Base-by-base conservation (phyloP, 2,888 invertebrate genomes). In the Sarcophaga variegata region DNA sequence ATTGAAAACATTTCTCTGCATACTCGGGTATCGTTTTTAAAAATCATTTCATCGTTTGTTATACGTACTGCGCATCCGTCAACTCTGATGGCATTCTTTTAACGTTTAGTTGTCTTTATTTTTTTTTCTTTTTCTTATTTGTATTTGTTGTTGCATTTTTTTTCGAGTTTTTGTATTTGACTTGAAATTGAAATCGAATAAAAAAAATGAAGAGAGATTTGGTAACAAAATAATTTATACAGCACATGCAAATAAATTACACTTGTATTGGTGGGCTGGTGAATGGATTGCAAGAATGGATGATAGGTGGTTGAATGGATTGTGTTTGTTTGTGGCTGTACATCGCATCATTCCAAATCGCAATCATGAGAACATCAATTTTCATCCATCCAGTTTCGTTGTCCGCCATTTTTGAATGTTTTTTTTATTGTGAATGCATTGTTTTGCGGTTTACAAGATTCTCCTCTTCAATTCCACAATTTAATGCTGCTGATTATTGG, bases 201-300 rank as follows among this genome's bases (percentile, higher is more conserved):
- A 93, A 37, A 37, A 37, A 37, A 37, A 10, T 93, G 92, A 92
- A 37, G 37, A 93, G 92, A 92, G 92, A 92, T 93, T 93, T 92
- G 91, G 91, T 93, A 92, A 93, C 93, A 93, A 93, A 92, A 93
- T 93, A 93, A 92, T 92, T 93, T 93, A 92, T 92, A 92, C 90
- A 60, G 78, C 79, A 72, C 83, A 87, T 88, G 88, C 88, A 88
- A 86, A 88, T 88, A 88, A 88, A 88, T 83, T 60, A 74, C 80
- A 63, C 74, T 78, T 70, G 37, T 64, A 70, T 3, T 2, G 12
- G 54, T 54, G 14, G 3, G 25, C 64, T 22, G 22, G 37, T 6
- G 37, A 37, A 37, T 37, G 37, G 37, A 63, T 63, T 63, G 63
- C 37, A 74, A 22, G 37, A 20, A 8, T 14, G 25, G 70, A 37